These are phyloP conservation scores for Chymomyza amoena DNA, from an alignment of 2,888 invertebrate genomes.

Conservation along the genomic window DNA sequence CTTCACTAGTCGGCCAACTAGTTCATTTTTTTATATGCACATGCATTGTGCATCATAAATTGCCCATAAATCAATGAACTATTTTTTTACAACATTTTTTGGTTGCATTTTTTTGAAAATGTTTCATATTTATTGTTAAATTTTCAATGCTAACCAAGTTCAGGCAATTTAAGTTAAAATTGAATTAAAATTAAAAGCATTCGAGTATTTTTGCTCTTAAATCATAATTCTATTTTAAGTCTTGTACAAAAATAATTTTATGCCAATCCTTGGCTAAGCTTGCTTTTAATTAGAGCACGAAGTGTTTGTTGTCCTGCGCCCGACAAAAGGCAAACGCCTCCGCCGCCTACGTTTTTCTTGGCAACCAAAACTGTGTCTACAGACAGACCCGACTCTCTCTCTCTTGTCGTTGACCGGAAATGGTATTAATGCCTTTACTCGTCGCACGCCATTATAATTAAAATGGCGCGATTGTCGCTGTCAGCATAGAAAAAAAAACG, in stretches of 20 bases:
- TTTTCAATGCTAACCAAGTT: neutral
- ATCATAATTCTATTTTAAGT: neutral
- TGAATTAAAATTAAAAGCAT: neutral
- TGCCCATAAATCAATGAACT: neutral
- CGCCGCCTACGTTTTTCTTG: neutral
- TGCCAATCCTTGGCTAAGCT: neutral
- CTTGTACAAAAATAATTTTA: neutral
- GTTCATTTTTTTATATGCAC: neutral
- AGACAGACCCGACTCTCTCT: neutral
- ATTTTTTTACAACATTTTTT: neutral
- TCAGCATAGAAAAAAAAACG: slow-evolving; percentile 6
- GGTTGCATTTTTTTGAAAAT: neutral
- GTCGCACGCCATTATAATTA: slow-evolving; percentile 59
- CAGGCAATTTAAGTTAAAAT: neutral
- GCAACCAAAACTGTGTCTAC: neutral
- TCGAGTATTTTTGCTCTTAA: neutral
- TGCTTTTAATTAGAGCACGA: slow-evolving; percentile 1
- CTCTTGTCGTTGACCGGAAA: slow-evolving; percentile 42
- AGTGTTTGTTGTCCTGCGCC: slow-evolving; percentile 1
- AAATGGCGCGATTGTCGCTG: slow-evolving; percentile 41
- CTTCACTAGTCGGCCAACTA: neutral
- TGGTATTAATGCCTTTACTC: slow-evolving; percentile 62
- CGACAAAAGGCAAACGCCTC: neutral
- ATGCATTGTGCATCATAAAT: neutral
- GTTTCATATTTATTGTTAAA: neutral